These are phyloP conservation scores for Dysdera silvatica DNA, from an alignment of 1,140 invertebrate species.

Conservation along the genomic window DNA sequence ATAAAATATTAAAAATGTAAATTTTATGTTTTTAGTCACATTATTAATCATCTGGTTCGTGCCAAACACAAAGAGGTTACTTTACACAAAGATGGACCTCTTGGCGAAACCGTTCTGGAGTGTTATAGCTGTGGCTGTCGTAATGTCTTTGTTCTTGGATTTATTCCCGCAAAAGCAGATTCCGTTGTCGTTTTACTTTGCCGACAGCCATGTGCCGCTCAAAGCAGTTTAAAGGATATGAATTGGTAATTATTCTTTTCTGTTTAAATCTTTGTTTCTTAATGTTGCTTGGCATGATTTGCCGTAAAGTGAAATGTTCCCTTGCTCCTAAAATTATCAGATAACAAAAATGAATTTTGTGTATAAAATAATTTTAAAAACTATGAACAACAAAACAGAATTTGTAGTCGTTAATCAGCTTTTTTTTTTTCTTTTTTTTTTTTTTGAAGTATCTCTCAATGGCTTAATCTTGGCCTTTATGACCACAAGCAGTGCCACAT, in stretches of 20 bases:
- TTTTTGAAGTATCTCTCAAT: too few species aligned
- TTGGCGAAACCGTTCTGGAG: conserved; percentile 95
- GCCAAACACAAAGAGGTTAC: conserved; percentile 99
- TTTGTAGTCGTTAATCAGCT: too few species aligned
- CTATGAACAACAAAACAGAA: too few species aligned
- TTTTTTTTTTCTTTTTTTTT: too few species aligned
- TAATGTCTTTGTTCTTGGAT: conserved; percentile 96
- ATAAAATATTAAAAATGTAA: conserved; percentile 10
- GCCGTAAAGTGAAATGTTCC: too few species aligned
- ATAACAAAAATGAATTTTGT: too few species aligned
- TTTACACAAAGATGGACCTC: conserved; percentile 90
- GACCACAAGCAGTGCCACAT: too few species aligned
- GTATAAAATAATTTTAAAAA: too few species aligned
- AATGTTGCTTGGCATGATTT: too few species aligned
- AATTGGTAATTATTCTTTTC: conserved; percentile 64
- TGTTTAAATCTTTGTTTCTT: too few species aligned
- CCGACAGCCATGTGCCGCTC: conserved; percentile 93
- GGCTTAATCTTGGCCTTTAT: too few species aligned
- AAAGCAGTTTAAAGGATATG: conserved; percentile 90
- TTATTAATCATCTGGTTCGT: conserved; percentile 95
- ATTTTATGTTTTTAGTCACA: conserved; percentile 62
- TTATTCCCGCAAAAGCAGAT: conserved; percentile 98
- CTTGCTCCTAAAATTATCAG: too few species aligned
- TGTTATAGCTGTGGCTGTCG: conserved; percentile 97
- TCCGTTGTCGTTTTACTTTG: conserved; percentile 97